Evolutionary conservation across 2,888 invertebrate genomes (phyloP), one percentile per base, ranked within the genome.

Genomic region (Alcis repandata): DNA sequence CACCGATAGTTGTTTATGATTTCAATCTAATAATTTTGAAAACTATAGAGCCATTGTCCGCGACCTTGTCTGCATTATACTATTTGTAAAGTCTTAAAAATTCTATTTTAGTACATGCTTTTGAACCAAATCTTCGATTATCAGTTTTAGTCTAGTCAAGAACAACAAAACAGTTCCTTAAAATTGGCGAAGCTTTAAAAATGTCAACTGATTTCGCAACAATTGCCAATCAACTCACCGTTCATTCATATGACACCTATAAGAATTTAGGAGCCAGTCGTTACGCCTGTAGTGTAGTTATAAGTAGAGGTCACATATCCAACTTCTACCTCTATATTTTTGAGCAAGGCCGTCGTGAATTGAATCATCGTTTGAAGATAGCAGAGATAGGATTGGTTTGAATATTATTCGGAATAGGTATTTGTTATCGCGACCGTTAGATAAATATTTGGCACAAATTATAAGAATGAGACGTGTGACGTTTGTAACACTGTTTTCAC

Each of bases 381-480:
- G 45, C 56, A 56, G 10, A 32, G 56, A 56, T 56, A 40, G 40
- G 40, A 45, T 56, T 45, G 19, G 20, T 17, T 33, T 56, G 8
- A 32, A 45, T 45, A 46, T 56, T 33, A 19, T 11, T 19, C 45
- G n/a, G n/a, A n/a, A 11, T 13, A 20, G 10, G 10, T 19, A 36
- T 56, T n/a, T 33, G 17, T n/a, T 46, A 56, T 45, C 56, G n/a
- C n/a, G 45, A 13, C 33, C 56, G 45, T 33, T 56, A 45, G 36
- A 56, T 45, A 45, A 56, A 38, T n/a, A 45, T 56, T 19, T 20
- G 15, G 9, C 10, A 20, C 11, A 8, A 7, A 22, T n/a, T 22
- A 27, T 27, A 27, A 27, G 6, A 2, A 27, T 27, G 6, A 27
- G 27, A 27, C 27, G 27, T 4, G 3, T 6, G 27, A 27, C 27